Evolutionary conservation across 2,888 invertebrate genomes (phyloP).

Genomic region (Tetanocera ferruginea): DNA sequence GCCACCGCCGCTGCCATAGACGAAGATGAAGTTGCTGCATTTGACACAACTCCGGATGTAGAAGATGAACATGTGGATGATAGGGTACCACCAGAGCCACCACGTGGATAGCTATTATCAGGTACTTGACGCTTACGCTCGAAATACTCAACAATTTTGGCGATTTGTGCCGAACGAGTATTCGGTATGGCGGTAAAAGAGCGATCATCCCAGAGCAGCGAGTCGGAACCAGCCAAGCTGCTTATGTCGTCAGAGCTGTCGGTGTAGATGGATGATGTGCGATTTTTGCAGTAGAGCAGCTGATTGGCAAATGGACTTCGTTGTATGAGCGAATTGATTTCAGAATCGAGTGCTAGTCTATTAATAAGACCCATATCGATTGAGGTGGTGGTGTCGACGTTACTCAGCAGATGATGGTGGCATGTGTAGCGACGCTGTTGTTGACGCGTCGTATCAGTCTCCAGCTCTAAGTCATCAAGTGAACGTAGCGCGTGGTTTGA

Average conservation of each 20-base stretch:
- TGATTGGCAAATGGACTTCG: constrained; percentile 72
- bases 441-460: constrained; percentile 60
- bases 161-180: constrained; percentile 79
- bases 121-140: constrained; percentile 78
- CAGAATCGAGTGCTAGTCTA: constrained; percentile 70
- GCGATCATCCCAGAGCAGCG: constrained; percentile 79
- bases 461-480: constrained; percentile 73
- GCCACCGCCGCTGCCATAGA: constrained; percentile 65
- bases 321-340: constrained; percentile 70
- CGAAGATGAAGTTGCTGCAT: constrained; percentile 43
- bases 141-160: constrained; percentile 90
- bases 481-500: constrained; percentile 74
- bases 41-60: constrained; percentile 47
- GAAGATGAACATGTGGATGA: constrained; percentile 50
- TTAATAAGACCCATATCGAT: constrained; percentile 71
- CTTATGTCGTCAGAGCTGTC: constrained; percentile 90
- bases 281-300: constrained; percentile 74
- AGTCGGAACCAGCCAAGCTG: constrained; percentile 83
- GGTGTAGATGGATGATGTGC: constrained; percentile 86
- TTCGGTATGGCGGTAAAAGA: constrained; percentile 72
- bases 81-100: constrained; percentile 44
- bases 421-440: constrained; percentile 65
- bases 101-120: constrained; percentile 53
- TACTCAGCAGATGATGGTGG: constrained; percentile 66
- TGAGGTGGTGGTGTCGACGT: constrained; percentile 47